A percentile compares a stretch with the other conserved stretches of the same genome.
Conservation (phyloP, 2,113 vertebrate genomes). For the Conger conger region DNA sequence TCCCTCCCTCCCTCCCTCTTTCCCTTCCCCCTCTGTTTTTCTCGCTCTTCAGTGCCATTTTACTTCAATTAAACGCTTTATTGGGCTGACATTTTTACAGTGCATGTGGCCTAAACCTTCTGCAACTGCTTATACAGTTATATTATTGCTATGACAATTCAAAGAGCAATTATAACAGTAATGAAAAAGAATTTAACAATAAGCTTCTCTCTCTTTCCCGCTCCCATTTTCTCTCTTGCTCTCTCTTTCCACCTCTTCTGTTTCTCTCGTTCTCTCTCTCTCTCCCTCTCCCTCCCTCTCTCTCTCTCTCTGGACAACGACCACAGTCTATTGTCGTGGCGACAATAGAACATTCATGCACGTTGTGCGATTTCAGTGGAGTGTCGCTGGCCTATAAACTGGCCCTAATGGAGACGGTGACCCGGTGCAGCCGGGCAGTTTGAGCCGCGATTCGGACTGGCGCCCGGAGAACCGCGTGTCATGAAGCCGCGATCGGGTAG, state of each 20-base stretch:
- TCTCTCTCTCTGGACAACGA: neutral
- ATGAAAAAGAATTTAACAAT: too few species aligned
- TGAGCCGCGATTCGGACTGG: neutral
- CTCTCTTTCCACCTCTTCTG: neutral
- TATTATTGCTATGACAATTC: too few species aligned
- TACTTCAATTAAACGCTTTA: neutral
- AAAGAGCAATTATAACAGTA: too few species aligned
- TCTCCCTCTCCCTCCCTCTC: neutral
- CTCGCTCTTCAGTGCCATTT: neutral
- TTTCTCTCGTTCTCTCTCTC: slow-evolving; percentile 1
- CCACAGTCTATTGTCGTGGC: too few species aligned
- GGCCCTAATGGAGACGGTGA: neutral
- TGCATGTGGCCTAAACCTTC: too few species aligned
- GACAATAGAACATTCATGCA: too few species aligned
- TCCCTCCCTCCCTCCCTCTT: slow-evolving; percentile 33
- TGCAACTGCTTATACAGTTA: too few species aligned
- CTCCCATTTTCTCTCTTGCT: neutral
- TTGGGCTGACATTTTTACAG: slow-evolving; percentile 17
- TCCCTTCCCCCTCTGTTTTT: slow-evolving; percentile 18
- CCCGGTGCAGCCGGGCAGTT: neutral
- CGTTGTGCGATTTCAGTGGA: too few species aligned
- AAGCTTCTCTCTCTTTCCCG: too few species aligned
- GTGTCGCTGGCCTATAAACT: too few species aligned
- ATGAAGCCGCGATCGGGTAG: neutral
- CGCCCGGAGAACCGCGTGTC: neutral